Evolutionary conservation across 1,140 invertebrate species (phyloP).

Genomic region (Panagrolaimus sp.): DNA sequence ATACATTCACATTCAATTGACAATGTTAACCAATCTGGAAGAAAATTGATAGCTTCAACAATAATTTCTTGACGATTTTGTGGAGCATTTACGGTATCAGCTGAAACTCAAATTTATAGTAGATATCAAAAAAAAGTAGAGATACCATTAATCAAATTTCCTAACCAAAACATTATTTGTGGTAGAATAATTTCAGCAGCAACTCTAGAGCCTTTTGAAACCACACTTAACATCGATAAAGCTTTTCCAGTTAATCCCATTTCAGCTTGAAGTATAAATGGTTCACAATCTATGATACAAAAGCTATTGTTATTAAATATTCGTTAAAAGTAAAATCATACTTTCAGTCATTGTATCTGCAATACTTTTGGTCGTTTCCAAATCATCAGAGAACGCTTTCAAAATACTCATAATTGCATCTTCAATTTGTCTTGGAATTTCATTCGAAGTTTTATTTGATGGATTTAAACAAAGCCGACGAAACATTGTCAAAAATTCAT

Average conservation of each 20-base stretch:
- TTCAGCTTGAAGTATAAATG: slow-evolving; percentile 52
- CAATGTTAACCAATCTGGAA: slow-evolving; percentile 40
- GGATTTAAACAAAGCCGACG: slow-evolving; percentile 33
- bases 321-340: slow-evolving; percentile 13
- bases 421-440: slow-evolving; percentile 14
- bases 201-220: slow-evolving; percentile 19
- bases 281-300: slow-evolving; percentile 47
- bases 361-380: slow-evolving; percentile 12
- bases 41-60: slow-evolving; percentile 32
- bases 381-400: slow-evolving; percentile 9
- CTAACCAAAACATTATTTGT: slow-evolving; percentile 46
- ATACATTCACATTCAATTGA: slow-evolving; percentile 6
- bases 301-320: background rate
- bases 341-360: slow-evolving; percentile 40
- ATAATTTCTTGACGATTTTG: slow-evolving; percentile 42
- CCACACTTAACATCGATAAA: slow-evolving; percentile 29
- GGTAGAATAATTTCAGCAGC: slow-evolving; percentile 18
- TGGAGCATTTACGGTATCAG: slow-evolving; percentile 36
- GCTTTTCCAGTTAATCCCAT: slow-evolving; percentile 48
- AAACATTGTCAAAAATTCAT: slow-evolving; percentile 29
- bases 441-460: slow-evolving; percentile 21
- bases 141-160: slow-evolving; percentile 40
- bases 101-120: slow-evolving; percentile 17
- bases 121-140: slow-evolving; percentile 21
- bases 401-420: slow-evolving; percentile 23